These are phyloP conservation scores for Columbina picui DNA, from an alignment of 2,113 vertebrate genomes.

Conservation along the genomic window DNA sequence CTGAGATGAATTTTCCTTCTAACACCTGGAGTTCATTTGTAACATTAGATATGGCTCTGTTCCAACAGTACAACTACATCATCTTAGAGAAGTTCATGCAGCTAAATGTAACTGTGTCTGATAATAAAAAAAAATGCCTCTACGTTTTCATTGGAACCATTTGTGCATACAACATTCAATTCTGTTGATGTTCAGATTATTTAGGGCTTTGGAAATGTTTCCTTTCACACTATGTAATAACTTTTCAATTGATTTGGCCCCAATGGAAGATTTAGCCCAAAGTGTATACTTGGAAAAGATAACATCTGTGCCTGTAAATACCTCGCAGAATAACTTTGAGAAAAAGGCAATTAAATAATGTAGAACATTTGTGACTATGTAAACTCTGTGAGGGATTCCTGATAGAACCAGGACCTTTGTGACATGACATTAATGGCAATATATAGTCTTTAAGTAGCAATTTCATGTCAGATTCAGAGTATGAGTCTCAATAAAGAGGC, in stretches of 20 bases:
- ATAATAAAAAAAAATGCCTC: conserved; percentile 32
- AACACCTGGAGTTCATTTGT: conserved; percentile 43
- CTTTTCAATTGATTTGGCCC: not conserved
- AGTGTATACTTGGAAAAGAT: conserved; percentile 10
- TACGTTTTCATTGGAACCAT: conserved; percentile 13
- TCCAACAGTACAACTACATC: conserved; percentile 1
- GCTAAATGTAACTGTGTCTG: not conserved
- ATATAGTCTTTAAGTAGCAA: not conserved
- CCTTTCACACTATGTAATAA: not conserved
- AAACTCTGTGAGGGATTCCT: not conserved
- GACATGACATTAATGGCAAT: not conserved
- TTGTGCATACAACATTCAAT: not conserved
- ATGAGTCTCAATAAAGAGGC: not conserved
- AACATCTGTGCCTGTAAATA: conserved; percentile 18
- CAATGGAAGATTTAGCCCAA: not conserved
- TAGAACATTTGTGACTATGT: not conserved
- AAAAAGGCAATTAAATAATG: not conserved
- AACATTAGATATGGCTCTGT: conserved; percentile 25
- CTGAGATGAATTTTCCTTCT: not conserved
- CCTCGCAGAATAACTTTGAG: not conserved
- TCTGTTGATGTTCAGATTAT: conserved; percentile 26
- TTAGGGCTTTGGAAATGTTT: conserved; percentile 28
- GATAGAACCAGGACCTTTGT: not conserved
- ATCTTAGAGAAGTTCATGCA: not conserved
- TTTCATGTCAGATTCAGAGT: not conserved